Evolutionary conservation across 2,888 invertebrate genomes (phyloP), one percentile per base, ranked within the genome.

Genomic region (Drosophila mimica): DNA sequence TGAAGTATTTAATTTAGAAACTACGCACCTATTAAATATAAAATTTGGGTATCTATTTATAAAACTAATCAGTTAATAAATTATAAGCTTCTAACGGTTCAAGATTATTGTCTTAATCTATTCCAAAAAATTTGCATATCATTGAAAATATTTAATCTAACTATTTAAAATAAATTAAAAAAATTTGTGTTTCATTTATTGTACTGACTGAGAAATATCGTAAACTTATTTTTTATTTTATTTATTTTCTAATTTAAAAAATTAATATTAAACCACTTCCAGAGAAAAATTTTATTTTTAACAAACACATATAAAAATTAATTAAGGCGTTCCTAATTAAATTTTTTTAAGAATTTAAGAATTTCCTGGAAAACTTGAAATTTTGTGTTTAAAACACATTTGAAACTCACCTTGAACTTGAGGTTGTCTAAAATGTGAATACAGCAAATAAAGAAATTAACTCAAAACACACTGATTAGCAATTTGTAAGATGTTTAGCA

Each of bases 371-470:
- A 70, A 28, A 33, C 40, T 34, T 36, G n/a, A 58, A 13, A 31
- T 28, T 28, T 28, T 28, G 3, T 33, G 8, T 46, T 7, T 17
- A 46, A 15, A 31, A n/a, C 17, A 25, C 28, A 54, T 59, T 66
- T 62, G 1, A 28, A 66, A 89, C 88, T 65, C 78, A 85, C 85
- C 85, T 84, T 82, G 88, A 80, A 80, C 80, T 89, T 76, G 70
- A 73, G 34, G 58, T 65, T 68, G 53, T 30, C 46, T 59, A 63
- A 65, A 83, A 70, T 60, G 72, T 49, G 72, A 75, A 70, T 66
- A 76, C 66, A 70, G 70, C 57, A 64, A 82, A 77, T 76, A 80
- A 84, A 82, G 75, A 65, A 89, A 87, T 87, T 81, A 70, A 64
- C 72, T 62, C 31, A 51, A 30, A 68, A 76, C 86, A 54, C 75